Evolutionary conservation across 2,797 vertebrate species (phyloP).

Genomic region (Hydrolagus colliei): DNA sequence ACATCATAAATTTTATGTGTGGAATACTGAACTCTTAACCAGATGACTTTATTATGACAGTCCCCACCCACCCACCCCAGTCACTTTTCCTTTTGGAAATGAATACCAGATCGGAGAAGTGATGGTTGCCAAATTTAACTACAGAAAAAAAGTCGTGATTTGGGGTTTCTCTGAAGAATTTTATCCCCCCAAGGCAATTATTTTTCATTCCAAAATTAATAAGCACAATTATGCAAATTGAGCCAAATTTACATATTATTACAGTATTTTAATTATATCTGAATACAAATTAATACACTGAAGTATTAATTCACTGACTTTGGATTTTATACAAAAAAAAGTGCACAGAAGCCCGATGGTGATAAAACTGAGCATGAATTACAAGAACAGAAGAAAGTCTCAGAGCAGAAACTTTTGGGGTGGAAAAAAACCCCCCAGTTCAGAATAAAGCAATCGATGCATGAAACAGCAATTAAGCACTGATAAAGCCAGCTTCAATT

Average conservation of each 20-base stretch:
- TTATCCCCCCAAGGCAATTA: slow-evolving; percentile 27
- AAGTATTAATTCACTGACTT: slow-evolving; percentile 44
- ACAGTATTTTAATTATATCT: slow-evolving; percentile 60
- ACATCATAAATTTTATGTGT: neutral
- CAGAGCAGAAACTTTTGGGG: slow-evolving; percentile 37
- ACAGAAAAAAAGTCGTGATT: neutral
- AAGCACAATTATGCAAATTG: slow-evolving; percentile 53
- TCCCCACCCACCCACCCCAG: too few species aligned
- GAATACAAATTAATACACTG: slow-evolving; percentile 51
- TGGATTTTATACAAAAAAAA: slow-evolving; percentile 34
- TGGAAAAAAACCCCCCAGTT: slow-evolving; percentile 46
- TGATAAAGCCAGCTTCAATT: neutral
- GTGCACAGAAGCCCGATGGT: neutral
- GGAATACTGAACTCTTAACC: neutral
- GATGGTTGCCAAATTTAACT: neutral
- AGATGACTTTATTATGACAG: neutral
- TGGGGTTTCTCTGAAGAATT: neutral
- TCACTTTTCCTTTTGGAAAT: neutral
- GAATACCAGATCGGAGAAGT: neutral
- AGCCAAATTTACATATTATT: slow-evolving; percentile 55
- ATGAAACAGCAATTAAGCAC: slow-evolving; percentile 38
- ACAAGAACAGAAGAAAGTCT: neutral
- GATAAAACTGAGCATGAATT: neutral
- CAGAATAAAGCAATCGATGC: slow-evolving; percentile 53
- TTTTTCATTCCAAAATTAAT: slow-evolving; percentile 54